Percentiles rank a stretch among this genome's conserved stretches.
These are phyloP conservation scores for Nannospalax galili DNA, from an alignment of 2,113 vertebrate genomes.

Conservation along the genomic window DNA sequence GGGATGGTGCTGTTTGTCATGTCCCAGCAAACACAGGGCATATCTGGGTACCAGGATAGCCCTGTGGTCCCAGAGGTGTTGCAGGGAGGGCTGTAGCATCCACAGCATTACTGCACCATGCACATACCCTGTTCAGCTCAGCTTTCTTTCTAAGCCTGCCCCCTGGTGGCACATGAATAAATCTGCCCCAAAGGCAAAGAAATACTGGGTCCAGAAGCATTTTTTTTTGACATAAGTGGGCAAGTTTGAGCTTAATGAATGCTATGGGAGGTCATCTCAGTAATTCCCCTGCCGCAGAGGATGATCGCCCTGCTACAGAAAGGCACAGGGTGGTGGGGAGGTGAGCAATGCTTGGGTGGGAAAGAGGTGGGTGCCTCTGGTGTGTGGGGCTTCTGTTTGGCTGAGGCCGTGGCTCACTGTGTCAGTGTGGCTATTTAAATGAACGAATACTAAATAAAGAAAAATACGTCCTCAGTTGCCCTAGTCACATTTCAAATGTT, in stretches of 20 bases:
- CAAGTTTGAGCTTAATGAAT: not conserved
- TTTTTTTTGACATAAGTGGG: not conserved
- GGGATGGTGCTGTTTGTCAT: not conserved
- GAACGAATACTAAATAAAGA: not conserved
- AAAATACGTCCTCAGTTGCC: not conserved
- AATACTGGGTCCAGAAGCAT: not conserved
- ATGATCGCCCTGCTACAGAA: not conserved
- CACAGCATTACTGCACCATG: no score
- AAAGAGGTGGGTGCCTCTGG: not conserved
- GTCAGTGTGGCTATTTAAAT: not conserved
- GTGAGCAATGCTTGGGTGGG: not conserved
- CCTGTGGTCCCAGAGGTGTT: not conserved
- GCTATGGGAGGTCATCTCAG: not conserved
- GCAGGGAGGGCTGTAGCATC: not conserved
- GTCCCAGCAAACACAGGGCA: not conserved
- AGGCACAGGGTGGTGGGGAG: not conserved
- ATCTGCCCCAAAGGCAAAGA: not conserved
- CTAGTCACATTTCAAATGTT: not conserved
- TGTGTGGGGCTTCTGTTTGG: not conserved
- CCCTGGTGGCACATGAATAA: not conserved
- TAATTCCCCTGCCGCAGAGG: not conserved
- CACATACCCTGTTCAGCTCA: not conserved
- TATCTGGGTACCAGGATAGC: not conserved
- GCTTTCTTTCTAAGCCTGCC: not conserved
- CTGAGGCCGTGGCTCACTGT: not conserved